Evolutionary conservation across 2,888 invertebrate genomes (phyloP).

Genomic region (Synergus itoensis): DNA sequence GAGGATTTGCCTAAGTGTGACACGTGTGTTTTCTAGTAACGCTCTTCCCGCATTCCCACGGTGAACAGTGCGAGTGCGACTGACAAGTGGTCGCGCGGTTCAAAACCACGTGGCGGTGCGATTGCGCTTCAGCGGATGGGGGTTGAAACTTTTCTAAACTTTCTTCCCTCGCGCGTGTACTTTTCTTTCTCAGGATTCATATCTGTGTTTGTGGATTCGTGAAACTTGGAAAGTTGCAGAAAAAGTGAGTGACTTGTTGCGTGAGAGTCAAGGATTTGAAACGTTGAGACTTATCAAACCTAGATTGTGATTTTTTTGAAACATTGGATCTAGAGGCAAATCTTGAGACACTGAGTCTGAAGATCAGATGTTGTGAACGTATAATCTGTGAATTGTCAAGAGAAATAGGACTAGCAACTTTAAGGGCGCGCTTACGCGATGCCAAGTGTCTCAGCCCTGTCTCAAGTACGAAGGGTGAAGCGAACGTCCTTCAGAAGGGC

Average conservation of each 20-base stretch:
- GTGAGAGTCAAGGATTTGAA: background rate
- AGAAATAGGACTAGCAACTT: conserved; percentile 12
- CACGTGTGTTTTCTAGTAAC: conserved; percentile 30
- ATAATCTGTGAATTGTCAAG: background rate
- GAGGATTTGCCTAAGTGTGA: conserved; percentile 27
- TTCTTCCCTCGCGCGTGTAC: background rate
- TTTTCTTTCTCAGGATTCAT: background rate
- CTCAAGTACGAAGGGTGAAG: conserved; percentile 70
- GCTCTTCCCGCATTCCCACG: conserved; percentile 43
- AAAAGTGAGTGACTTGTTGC: background rate
- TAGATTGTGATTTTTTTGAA: background rate
- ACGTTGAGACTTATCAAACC: background rate
- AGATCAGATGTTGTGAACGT: background rate
- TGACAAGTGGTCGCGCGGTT: conserved; percentile 38
- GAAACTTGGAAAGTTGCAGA: background rate
- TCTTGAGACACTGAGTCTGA: background rate
- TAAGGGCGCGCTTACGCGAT: conserved; percentile 64
- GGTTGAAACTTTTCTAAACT: conserved; percentile 44
- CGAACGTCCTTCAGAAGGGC: conserved; percentile 65
- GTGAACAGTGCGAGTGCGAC: conserved; percentile 54
- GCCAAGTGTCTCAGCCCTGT: conserved; percentile 70
- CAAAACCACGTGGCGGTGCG: conserved; percentile 57
- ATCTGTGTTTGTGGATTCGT: conserved; percentile 2
- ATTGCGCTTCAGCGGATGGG: conserved; percentile 48
- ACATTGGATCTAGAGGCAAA: background rate